Evolutionary conservation across 2,797 vertebrate species (phyloP).

Genomic region (Synanceia verrucosa): DNA sequence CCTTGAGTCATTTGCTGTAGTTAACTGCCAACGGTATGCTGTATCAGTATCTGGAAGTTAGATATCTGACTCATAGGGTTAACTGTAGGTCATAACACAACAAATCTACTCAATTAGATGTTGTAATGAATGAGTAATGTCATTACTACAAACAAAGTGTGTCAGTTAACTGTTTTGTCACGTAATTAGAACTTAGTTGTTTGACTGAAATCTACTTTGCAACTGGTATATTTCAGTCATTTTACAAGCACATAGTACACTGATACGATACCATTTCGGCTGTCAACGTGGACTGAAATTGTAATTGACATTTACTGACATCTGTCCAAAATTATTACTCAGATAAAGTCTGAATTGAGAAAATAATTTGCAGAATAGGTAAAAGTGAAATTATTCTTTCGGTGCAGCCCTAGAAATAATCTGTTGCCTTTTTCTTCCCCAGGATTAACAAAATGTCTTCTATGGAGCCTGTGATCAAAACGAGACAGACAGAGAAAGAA

Average conservation of each 20-base stretch:
- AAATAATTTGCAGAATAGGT: not conserved
- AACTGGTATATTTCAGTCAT: no score
- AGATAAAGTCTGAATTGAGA: not conserved
- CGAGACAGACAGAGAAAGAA: slow-evolving; percentile 84
- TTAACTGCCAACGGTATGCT: not conserved
- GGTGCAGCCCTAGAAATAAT: not conserved
- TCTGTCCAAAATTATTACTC: not conserved
- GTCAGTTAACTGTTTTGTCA: not conserved
- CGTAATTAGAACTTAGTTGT: accelerated
- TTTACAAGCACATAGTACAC: not conserved
- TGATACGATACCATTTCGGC: no score
- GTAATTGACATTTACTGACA: not conserved
- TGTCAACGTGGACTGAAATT: not conserved
- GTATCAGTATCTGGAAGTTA: not conserved
- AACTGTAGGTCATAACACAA: not conserved
- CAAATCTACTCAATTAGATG: not conserved
- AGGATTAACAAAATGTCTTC: slow-evolving; percentile 80
- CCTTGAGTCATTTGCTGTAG: not conserved
- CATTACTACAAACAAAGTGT: not conserved
- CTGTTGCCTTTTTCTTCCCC: not conserved
- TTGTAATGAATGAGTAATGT: not conserved
- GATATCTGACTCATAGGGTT: no score
- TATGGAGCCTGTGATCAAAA: slow-evolving; percentile 79
- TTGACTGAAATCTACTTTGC: not conserved
- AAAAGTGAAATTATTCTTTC: not conserved